A percentile compares a stretch with the other conserved stretches of the same genome.
These are phyloP conservation scores for Sinotaia quadrata DNA, from an alignment of 2,888 invertebrate genomes.

Conservation along the genomic window DNA sequence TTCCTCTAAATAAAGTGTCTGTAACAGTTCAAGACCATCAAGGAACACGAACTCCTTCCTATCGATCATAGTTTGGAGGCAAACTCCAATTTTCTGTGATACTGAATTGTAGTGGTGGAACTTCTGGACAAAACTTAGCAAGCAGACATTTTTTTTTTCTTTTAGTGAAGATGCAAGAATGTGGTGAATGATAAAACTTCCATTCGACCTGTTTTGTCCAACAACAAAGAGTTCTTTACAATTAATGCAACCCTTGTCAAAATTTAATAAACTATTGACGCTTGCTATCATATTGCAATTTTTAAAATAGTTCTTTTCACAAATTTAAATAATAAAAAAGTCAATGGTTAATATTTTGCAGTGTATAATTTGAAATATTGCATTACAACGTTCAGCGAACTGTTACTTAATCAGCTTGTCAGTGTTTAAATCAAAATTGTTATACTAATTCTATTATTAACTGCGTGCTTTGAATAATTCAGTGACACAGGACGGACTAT, in stretches of 20 bases:
- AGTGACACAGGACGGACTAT: too few species aligned
- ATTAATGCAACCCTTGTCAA: constrained; percentile 13
- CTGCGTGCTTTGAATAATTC: too few species aligned
- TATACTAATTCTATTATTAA: too few species aligned
- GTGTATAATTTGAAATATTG: too few species aligned
- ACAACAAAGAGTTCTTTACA: neutral
- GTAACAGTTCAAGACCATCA: constrained; percentile 16
- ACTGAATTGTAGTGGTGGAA: constrained; percentile 24
- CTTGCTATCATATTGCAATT: constrained; percentile 10
- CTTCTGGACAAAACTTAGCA: constrained; percentile 21
- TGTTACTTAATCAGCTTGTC: too few species aligned
- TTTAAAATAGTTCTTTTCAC: too few species aligned
- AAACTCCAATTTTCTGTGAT: constrained; percentile 8
- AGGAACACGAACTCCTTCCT: constrained; percentile 7
- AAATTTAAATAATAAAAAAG: too few species aligned
- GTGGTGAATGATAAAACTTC: constrained; percentile 18
- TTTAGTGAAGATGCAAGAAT: constrained; percentile 10
- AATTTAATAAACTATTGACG: constrained; percentile 17
- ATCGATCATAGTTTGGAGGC: neutral
- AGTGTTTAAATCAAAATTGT: too few species aligned
- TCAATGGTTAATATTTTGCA: too few species aligned
- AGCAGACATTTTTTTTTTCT: constrained; percentile 4
- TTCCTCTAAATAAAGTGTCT: neutral
- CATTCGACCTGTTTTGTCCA: constrained; percentile 14
- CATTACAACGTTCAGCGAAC: too few species aligned